Percentiles rank a stretch among this genome's conserved stretches.
Evolutionary conservation across 2,113 vertebrate genomes (phyloP).

Genomic region (Pheucticus melanocephalus): DNA sequence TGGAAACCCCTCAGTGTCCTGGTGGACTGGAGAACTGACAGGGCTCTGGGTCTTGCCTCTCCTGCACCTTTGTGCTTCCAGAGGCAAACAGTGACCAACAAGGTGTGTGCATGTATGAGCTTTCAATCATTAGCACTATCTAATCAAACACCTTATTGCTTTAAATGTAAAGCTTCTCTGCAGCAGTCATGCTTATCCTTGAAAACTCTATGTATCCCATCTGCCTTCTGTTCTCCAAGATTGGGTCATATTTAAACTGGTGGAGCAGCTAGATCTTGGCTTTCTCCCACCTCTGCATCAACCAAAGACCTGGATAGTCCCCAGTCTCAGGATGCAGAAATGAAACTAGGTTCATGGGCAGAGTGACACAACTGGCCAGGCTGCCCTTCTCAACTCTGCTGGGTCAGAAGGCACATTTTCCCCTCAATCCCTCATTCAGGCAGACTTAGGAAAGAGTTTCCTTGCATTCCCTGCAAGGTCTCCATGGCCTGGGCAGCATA

Average conservation of each 20-base stretch:
- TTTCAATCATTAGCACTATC: not conserved
- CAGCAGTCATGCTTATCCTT: not conserved
- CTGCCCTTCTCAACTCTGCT: not conserved
- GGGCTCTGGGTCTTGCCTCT: not conserved
- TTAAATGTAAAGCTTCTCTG: not conserved
- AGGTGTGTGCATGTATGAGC: not conserved
- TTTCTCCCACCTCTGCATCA: not conserved
- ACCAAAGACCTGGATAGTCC: fast-evolving
- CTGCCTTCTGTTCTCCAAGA: not conserved
- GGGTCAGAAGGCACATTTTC: not conserved
- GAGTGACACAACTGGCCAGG: not conserved
- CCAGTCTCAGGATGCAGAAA: not conserved
- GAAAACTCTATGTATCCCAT: not conserved
- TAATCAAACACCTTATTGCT: not conserved
- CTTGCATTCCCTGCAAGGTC: not conserved
- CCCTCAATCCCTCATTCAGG: not conserved
- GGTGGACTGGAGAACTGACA: not conserved
- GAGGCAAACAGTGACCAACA: not conserved
- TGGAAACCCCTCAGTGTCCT: not conserved
- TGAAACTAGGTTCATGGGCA: not conserved
- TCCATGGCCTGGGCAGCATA: fast-evolving
- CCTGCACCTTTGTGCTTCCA: not conserved
- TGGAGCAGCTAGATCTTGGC: not conserved
- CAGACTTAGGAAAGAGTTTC: not conserved
- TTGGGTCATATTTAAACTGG: not conserved